phyloP scores from a whole-genome alignment of 23 tunicate species.

The Trididemnum clinides region DNA sequence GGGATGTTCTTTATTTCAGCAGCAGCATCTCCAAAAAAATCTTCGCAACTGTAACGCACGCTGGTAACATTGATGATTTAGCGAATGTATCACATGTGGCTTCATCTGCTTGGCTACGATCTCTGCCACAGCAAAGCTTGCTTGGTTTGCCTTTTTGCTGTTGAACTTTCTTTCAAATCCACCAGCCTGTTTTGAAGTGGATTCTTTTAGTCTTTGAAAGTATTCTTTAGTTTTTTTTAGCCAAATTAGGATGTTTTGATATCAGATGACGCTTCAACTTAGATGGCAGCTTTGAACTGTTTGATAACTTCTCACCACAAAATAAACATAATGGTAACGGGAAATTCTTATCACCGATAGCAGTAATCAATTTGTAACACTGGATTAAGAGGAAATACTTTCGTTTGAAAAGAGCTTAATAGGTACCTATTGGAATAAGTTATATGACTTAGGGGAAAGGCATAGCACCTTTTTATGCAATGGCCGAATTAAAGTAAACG shows the following conservation, averaged over 20 bases:
- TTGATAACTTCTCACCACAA: neutral
- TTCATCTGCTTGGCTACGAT: neutral
- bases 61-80: neutral
- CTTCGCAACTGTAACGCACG: neutral
- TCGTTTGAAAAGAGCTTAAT: no score
- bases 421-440: no score
- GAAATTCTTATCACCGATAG: neutral
- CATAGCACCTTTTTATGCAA: no score
- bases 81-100: neutral
- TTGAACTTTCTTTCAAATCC: neutral
- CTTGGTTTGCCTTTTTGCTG: neutral
- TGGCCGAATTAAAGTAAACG: no score
- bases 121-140: neutral
- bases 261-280: neutral
- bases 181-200: neutral
- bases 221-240: neutral
- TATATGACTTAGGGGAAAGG: no score
- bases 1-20: neutral
- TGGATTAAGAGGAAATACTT: no score
- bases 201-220: neutral
- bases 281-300: neutral
- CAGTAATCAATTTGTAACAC: no score
- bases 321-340: neutral
- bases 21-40: neutral
- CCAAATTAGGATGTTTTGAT: neutral